Conservation (phyloP, 2,797 vertebrate genomes). For the Mus minutoides region DNA sequence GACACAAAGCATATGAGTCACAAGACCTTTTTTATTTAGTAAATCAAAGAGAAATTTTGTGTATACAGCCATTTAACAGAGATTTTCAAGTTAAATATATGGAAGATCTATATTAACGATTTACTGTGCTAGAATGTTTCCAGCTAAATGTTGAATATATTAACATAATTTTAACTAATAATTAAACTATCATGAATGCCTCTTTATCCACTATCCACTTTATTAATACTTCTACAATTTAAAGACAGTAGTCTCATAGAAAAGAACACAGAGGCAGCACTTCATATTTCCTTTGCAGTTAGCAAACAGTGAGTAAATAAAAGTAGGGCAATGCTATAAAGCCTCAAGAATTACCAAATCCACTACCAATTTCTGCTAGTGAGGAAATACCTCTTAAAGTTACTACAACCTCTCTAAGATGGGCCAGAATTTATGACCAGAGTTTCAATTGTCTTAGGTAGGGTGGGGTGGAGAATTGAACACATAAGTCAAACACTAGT, state of each 20-base stretch:
- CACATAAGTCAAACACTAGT: conserved; percentile 64
- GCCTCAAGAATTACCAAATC: background rate
- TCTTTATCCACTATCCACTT: background rate
- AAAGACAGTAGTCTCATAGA: background rate
- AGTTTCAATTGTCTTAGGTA: background rate
- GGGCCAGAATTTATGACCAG: too few species aligned
- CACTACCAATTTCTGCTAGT: background rate
- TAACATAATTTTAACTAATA: conserved; percentile 1
- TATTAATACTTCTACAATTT: conserved; percentile 23
- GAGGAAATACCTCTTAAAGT: background rate
- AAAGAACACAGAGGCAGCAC: background rate
- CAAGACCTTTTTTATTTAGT: background rate
- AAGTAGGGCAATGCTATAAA: background rate
- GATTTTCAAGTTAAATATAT: conserved; percentile 14
- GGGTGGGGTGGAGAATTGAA: background rate
- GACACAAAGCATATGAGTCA: conserved; percentile 11
- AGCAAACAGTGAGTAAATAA: background rate
- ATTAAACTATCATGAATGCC: background rate
- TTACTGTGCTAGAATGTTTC: conserved; percentile 1
- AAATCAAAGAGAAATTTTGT: conserved; percentile 55
- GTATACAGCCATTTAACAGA: conserved; percentile 13
- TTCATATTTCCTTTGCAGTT: background rate
- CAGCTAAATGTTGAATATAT: background rate
- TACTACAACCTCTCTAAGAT: background rate
- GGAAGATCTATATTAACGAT: background rate